These are phyloP conservation scores for Drosophila sp. DNA, from an alignment of 1,140 invertebrate species.

Conservation along the genomic window DNA sequence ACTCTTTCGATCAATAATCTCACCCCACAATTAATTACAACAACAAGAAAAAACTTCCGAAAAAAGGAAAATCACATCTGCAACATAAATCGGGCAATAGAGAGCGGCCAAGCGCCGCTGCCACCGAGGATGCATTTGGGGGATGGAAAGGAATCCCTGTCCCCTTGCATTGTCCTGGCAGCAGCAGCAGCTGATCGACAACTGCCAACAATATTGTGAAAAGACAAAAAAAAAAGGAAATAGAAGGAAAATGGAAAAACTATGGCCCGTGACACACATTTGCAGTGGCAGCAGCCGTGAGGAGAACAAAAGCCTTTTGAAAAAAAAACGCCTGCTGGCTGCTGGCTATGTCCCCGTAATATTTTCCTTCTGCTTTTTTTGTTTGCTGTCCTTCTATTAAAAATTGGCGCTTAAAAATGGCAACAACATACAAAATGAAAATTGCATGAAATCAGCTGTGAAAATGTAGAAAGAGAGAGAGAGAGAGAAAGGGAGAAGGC, in stretches of 20 bases:
- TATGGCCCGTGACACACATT: conserved; percentile 74
- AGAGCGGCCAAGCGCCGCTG: neutral
- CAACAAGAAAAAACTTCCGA: neutral
- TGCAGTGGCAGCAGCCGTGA: conserved; percentile 27
- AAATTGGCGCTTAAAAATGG: conserved; percentile 69
- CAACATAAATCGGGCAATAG: conserved; percentile 7
- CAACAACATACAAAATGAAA: conserved; percentile 47
- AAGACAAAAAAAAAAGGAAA: conserved; percentile 29
- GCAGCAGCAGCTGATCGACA: conserved; percentile 66
- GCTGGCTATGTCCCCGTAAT: conserved; percentile 26
- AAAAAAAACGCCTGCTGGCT: conserved; percentile 7
- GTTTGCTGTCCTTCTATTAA: conserved; percentile 21
- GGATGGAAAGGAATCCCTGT: conserved; percentile 32
- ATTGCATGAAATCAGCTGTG: conserved; percentile 71
- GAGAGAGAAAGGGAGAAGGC: conserved; percentile 23
- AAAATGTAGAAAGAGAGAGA: conserved; percentile 16
- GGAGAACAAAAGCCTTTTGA: conserved; percentile 44
- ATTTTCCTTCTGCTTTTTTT: conserved; percentile 26
- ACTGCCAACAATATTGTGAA: conserved; percentile 39
- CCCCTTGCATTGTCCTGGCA: conserved; percentile 51
- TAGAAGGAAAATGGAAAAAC: conserved; percentile 11
- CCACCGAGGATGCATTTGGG: neutral
- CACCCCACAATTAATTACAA: conserved; percentile 1
- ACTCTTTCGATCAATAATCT: conserved; percentile 10
- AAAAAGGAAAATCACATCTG: conserved; percentile 4